Conservation (phyloP, 2,888 invertebrate genomes). For the Drosophila subquinaria region DNA sequence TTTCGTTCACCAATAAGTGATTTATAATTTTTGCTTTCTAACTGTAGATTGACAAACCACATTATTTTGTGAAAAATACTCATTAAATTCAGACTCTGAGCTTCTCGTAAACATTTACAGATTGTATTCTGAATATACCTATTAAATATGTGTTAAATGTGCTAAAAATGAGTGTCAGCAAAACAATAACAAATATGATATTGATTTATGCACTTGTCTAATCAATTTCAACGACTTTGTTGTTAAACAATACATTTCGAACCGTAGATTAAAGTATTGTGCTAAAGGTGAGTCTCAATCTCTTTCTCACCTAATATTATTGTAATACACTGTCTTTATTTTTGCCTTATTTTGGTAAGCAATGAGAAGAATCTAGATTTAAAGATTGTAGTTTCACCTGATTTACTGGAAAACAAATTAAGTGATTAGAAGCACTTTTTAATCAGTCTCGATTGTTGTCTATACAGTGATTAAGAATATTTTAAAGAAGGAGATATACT, state of each 20-base stretch:
- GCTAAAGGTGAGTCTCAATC: not conserved
- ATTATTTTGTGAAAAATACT: not conserved
- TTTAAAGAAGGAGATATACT: not conserved
- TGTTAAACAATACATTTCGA: constrained; percentile 3
- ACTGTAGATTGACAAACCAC: not conserved
- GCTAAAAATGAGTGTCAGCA: not conserved
- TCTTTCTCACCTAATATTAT: not conserved
- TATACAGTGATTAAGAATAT: not conserved
- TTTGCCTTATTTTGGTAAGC: not conserved
- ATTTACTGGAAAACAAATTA: not conserved
- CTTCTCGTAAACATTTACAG: constrained; percentile 35
- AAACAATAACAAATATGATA: not conserved
- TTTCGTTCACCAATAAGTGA: not conserved
- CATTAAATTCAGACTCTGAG: not conserved
- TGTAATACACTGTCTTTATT: not conserved
- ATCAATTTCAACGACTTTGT: constrained; percentile 21
- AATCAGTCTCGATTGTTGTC: not conserved
- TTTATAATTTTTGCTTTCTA: not conserved
- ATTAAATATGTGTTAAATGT: constrained; percentile 1
- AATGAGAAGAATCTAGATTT: not conserved
- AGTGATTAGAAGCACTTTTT: not conserved
- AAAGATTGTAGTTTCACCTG: not conserved
- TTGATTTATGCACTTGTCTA: constrained; percentile 18
- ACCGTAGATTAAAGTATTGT: not conserved
- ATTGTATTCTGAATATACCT: not conserved